Conservation (phyloP, 2,888 invertebrate species). For the Campoletis raptor region DNA sequence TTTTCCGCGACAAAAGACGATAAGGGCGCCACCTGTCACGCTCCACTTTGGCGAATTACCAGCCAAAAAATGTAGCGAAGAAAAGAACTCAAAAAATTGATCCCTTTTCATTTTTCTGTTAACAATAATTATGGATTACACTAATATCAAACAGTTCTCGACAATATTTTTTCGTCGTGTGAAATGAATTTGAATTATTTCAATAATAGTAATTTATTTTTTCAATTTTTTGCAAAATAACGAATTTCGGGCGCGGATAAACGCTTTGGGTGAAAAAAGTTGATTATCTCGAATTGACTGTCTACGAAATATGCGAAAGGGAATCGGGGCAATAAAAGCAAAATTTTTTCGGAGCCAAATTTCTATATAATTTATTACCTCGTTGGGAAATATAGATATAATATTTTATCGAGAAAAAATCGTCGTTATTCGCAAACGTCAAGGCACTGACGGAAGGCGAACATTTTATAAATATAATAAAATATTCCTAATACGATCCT, state of each 20-base stretch:
- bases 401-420: conserved; percentile 32
- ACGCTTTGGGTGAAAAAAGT: neutral
- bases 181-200: neutral
- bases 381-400: conserved; percentile 63
- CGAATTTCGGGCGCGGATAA: neutral
- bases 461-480: conserved; percentile 78
- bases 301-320: neutral
- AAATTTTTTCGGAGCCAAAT: conserved; percentile 61
- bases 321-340: neutral
- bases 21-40: neutral
- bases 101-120: neutral
- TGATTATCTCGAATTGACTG: neutral
- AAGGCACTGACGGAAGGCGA: conserved; percentile 41
- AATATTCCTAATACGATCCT: conserved; percentile 76
- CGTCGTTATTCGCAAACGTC: conserved; percentile 53
- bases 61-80: neutral
- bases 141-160: neutral
- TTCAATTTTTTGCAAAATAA: neutral
- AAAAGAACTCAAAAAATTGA: neutral
- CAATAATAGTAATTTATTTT: neutral
- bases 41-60: neutral
- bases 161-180: neutral
- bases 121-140: neutral
- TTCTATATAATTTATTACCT: conserved; percentile 73
- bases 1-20: neutral